Evolutionary conservation across 1,140 invertebrate genomes (phyloP).

Genomic region (Chironomus striatipennis): DNA sequence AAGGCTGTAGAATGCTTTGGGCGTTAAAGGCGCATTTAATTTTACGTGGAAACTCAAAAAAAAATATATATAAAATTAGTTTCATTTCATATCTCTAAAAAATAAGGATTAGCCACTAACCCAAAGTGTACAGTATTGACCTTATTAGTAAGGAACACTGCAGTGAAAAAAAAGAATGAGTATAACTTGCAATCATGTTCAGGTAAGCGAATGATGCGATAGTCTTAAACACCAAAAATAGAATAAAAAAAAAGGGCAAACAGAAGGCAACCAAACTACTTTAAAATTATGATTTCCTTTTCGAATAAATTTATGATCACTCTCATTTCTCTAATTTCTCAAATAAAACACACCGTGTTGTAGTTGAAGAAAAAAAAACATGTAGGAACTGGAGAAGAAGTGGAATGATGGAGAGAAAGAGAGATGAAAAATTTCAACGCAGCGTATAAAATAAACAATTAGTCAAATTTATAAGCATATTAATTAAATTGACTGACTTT

Average conservation of each 20-base stretch:
- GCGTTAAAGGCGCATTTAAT: no score
- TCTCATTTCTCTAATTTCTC: background rate
- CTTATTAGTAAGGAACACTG: no score
- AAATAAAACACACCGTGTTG: background rate
- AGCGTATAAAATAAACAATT: conserved; percentile 14
- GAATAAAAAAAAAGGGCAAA: background rate
- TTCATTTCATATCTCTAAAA: no score
- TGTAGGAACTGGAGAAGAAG: background rate
- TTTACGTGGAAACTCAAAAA: no score
- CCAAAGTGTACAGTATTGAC: no score
- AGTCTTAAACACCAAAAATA: background rate
- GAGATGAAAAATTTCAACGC: no score
- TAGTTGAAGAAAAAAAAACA: background rate
- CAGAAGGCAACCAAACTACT: conserved; percentile 14
- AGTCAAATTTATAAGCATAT: conserved; percentile 23
- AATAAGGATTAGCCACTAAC: no score
- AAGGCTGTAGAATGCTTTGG: no score
- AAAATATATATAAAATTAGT: no score
- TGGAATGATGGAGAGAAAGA: no score
- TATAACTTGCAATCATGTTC: background rate
- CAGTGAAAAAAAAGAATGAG: no score
- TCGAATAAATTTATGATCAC: conserved; percentile 17
- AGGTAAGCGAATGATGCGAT: background rate
- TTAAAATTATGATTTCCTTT: conserved; percentile 24
- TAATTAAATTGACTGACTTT: conserved; percentile 15